These are phyloP conservation scores for Thera britannica DNA, from an alignment of 2,888 invertebrate species.

Conservation along the genomic window DNA sequence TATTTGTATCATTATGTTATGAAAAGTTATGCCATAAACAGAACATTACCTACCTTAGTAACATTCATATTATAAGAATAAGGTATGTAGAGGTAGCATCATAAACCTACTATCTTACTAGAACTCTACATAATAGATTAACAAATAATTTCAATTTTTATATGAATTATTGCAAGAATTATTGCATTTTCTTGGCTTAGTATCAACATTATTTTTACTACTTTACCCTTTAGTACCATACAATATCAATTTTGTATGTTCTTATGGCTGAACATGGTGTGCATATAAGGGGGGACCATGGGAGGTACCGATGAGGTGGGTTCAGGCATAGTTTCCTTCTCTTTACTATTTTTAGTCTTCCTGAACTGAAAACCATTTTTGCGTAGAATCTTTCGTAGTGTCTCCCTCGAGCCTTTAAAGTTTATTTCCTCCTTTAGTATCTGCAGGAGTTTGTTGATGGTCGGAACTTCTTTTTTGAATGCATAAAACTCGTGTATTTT, in stretches of 20 bases:
- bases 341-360: conserved; percentile 77
- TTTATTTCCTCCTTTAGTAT: conserved; percentile 77
- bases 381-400: conserved; percentile 72
- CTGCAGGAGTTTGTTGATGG: conserved; percentile 75
- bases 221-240: background rate
- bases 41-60: too few relatives aligned
- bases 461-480: conserved; percentile 79
- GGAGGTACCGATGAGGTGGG: conserved; percentile 66
- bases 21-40: too few relatives aligned
- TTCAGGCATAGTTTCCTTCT: conserved; percentile 67
- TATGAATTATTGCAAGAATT: too few relatives aligned
- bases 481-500: conserved; percentile 81
- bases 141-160: conserved; percentile 5
- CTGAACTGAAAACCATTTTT: conserved; percentile 80
- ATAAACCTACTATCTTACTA: too few relatives aligned
- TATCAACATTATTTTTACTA: conserved; percentile 10
- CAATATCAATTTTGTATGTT: conserved; percentile 57
- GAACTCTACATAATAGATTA: background rate
- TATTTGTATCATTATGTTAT: too few relatives aligned
- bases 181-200: background rate
- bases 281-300: conserved; percentile 75
- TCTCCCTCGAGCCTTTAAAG: conserved; percentile 78
- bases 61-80: too few relatives aligned
- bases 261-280: conserved; percentile 78
- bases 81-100: too few relatives aligned